phyloP scores from a whole-genome alignment of 2,888 invertebrate genomes.

The Elaeidobius kamerunicus region DNA sequence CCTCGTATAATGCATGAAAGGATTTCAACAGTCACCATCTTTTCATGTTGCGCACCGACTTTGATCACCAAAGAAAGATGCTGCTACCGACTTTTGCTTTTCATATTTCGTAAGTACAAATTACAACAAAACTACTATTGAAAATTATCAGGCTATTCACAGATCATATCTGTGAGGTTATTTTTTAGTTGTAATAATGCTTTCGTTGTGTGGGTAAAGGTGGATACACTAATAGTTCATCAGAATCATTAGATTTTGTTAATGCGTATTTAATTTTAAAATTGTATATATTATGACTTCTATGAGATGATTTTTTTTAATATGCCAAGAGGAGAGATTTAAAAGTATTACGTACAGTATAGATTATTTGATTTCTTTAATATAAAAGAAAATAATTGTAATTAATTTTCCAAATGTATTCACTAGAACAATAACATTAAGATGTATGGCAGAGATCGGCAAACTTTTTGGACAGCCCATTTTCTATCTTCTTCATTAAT shows the following conservation, averaged over 20 bases:
- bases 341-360: too few species aligned
- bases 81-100: conserved; percentile 29
- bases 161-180: neutral
- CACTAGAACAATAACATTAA: too few species aligned
- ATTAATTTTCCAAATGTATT: too few species aligned
- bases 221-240: neutral
- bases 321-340: too few species aligned
- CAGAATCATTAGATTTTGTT: neutral
- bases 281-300: too few species aligned
- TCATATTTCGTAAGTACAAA: conserved; percentile 35
- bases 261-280: neutral
- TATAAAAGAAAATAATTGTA: too few species aligned
- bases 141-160: conserved; percentile 30
- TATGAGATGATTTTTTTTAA: too few species aligned
- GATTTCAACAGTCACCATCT: conserved; percentile 27
- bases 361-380: too few species aligned
- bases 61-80: conserved; percentile 20
- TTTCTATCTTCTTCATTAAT: too few species aligned
- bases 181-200: neutral
- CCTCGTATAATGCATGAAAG: conserved; percentile 23
- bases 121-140: conserved; percentile 27
- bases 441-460: too few species aligned
- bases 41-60: conserved; percentile 21
- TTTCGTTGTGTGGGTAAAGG: neutral
- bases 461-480: too few species aligned